These are phyloP conservation scores for Crossocerus cetratus DNA, from an alignment of 2,888 invertebrate genomes.

Conservation along the genomic window DNA sequence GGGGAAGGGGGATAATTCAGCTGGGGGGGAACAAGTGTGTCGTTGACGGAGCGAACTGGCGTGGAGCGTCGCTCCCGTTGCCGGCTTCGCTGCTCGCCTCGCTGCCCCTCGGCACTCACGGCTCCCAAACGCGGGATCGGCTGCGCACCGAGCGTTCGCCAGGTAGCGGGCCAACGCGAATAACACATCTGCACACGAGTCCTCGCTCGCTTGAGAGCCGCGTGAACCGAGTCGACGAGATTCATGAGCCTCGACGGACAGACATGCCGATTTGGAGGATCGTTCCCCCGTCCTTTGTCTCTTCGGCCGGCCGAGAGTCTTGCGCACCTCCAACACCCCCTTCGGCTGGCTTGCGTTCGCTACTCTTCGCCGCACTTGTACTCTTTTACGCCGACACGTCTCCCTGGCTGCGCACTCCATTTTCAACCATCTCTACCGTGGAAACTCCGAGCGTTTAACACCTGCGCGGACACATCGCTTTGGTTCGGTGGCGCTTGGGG, in stretches of 20 bases:
- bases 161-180: too few species aligned
- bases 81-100: conserved; percentile 1
- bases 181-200: conserved; percentile 27
- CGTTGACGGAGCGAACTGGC: conserved; percentile 46
- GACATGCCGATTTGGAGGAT: conserved; percentile 57
- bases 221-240: conserved; percentile 38
- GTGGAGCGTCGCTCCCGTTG: conserved; percentile 12
- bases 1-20: conserved; percentile 58
- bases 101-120: conserved; percentile 12
- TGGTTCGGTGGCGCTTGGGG: too few species aligned
- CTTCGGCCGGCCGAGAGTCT: conserved; percentile 29
- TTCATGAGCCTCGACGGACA: conserved; percentile 59
- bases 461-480: too few species aligned
- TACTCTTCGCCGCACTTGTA: too few species aligned
- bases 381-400: too few species aligned
- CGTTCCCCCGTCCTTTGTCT: conserved; percentile 45
- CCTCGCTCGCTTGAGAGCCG: conserved; percentile 37
- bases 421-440: too few species aligned
- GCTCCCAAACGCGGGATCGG: conserved; percentile 3
- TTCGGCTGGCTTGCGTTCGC: too few species aligned
- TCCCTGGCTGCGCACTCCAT: too few species aligned
- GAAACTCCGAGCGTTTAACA: too few species aligned
- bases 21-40: conserved; percentile 53
- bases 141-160: conserved; percentile 50
- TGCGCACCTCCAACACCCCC: too few species aligned